phyloP scores from a whole-genome alignment of 2,797 vertebrate species.

The Anguilla pacifica region DNA sequence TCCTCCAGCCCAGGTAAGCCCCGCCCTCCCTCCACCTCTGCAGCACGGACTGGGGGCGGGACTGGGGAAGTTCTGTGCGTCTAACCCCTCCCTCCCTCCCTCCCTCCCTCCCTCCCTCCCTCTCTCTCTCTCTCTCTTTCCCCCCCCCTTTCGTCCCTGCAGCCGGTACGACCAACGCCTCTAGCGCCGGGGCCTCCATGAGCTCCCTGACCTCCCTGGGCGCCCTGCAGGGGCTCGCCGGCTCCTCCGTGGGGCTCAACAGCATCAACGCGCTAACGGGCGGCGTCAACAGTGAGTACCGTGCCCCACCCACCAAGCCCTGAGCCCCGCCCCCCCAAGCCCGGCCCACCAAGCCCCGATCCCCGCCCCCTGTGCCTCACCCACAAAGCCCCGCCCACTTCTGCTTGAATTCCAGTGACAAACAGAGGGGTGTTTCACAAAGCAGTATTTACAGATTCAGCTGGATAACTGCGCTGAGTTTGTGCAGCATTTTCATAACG shows the following conservation, averaged over 20 bases:
- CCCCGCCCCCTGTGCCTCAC: neutral
- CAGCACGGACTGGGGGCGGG: neutral
- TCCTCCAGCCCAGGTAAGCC: constrained; percentile 82
- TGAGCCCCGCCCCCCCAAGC: neutral
- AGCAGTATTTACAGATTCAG: no score
- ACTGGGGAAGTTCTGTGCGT: neutral
- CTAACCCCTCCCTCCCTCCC: neutral
- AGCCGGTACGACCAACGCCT: constrained; percentile 83
- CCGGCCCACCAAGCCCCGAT: neutral
- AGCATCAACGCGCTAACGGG: constrained; percentile 88
- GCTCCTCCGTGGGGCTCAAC: constrained; percentile 88
- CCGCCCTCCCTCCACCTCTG: neutral
- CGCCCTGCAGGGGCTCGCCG: constrained; percentile 89
- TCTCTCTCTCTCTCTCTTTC: neutral
- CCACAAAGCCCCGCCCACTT: neutral
- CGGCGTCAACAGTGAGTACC: constrained; percentile 83
- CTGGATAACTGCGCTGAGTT: no score
- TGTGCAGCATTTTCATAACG: no score
- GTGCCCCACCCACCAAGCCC: no score
- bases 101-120: no score
- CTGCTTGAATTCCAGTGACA: no score
- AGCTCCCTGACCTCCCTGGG: constrained; percentile 93
- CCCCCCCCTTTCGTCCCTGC: constrained; percentile 55
- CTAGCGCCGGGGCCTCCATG: constrained; percentile 88
- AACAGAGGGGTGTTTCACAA: no score